Percentiles rank a stretch among this genome's conserved stretches.
phyloP scores from a whole-genome alignment of 2,797 vertebrate genomes.

The Sphenodon punctatus region DNA sequence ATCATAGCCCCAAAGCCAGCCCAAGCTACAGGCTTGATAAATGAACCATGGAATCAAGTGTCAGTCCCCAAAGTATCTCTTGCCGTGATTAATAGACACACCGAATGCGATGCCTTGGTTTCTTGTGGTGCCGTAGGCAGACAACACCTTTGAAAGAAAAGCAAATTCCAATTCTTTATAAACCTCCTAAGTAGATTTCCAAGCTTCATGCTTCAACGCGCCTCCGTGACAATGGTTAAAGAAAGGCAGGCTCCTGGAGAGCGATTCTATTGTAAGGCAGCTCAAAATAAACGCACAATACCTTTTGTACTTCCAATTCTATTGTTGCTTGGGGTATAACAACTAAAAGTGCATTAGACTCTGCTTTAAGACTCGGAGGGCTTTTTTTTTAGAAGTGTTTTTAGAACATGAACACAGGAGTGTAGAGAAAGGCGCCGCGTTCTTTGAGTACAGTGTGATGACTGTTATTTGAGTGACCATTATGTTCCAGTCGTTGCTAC shows the following conservation, averaged over 20 bases:
- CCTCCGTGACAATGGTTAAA: not conserved
- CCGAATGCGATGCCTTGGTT: not conserved
- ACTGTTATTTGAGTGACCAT: too few relatives aligned
- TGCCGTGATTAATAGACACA: not conserved
- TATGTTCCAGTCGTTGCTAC: too few relatives aligned
- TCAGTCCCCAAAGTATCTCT: slow-evolving; percentile 21
- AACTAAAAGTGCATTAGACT: not conserved
- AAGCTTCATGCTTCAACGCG: not conserved
- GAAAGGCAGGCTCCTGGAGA: not conserved
- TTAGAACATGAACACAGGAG: not conserved
- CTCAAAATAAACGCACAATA: not conserved
- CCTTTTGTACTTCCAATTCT: rapidly evolving
- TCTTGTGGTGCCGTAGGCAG: slow-evolving; percentile 18
- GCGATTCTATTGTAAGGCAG: not conserved
- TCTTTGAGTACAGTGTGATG: too few relatives aligned
- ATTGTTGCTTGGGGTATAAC: not conserved
- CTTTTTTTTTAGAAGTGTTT: not conserved
- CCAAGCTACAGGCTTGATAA: not conserved
- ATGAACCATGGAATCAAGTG: slow-evolving; percentile 20
- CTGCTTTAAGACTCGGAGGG: rapidly evolving
- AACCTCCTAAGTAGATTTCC: not conserved
- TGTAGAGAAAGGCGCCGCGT: too few relatives aligned
- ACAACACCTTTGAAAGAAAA: not conserved
- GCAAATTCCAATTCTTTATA: not conserved
- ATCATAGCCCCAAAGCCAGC: not conserved